Base-by-base conservation (phyloP, 2,888 invertebrate species). In the Lypha dubia region DNA sequence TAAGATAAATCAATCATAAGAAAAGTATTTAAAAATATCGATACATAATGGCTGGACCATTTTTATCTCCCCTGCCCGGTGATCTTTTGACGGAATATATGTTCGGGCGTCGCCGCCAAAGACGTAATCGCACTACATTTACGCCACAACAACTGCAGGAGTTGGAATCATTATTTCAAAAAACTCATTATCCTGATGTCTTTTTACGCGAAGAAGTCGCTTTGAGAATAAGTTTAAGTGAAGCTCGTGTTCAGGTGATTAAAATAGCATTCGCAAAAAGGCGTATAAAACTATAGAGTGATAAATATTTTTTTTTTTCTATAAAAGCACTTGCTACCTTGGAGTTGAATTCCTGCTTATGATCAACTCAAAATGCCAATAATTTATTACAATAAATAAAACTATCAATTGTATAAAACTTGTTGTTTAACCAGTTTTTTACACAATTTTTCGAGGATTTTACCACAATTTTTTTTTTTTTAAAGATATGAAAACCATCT, bases 181-280 rank as follows among this genome's bases (percentile, higher is more conserved):
- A 97, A 92, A 98, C 98, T 0, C 98, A 98, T 90, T 98, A 98
- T 91, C 98, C 98, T 7, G 98, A 98, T 90, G 98, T 98, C 24
- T 92, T 92, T 80, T 87, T 92, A 85, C 94, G 98, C 88, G 98
- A 98, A 92, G 98, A 98, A 93, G 97, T 98, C 9, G 98, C 98
- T 0, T 92, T 97, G 81, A 94, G 97, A 91, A 98, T 98, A 88
- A 97, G 96, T 90, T 93, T 98, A 8, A 97, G 98, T 1, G 98
- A 98, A 93, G 98, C 98, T 62, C 94, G 98, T 90, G 98, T 98
- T 53, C 98, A 98, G 92, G 92, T 93, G 89, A 82, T 63, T 73
- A 32, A 75, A 38, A 22, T 32, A 24, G 24, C 11, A 17, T 41
- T 13, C 2, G 7, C 22, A 17, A 41, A 20, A 38, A 13, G 15